phyloP scores from a whole-genome alignment of 2,113 vertebrate species.

The Piliocolobus tephrosceles region DNA sequence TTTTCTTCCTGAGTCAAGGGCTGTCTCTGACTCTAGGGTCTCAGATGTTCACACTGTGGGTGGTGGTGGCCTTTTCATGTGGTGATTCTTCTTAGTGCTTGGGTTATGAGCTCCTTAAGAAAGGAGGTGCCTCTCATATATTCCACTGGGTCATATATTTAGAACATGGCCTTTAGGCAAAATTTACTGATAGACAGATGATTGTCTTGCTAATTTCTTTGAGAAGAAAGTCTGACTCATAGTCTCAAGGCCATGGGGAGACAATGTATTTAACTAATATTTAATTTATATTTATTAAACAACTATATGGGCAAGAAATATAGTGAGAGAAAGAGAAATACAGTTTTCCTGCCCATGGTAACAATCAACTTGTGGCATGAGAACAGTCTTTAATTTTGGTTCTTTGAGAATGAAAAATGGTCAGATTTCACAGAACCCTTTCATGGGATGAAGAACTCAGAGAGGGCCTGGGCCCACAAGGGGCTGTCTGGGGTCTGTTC shows the following conservation, averaged over 20 bases:
- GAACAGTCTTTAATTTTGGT: neutral
- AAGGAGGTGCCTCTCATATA: neutral
- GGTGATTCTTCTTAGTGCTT: neutral
- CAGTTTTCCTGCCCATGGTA: neutral
- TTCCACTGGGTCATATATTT: neutral
- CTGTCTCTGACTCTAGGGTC: neutral
- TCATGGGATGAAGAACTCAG: neutral
- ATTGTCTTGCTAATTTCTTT: neutral
- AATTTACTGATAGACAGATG: neutral
- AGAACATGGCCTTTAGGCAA: neutral
- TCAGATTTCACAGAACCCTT: neutral
- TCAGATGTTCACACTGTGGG: neutral
- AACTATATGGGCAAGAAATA: neutral
- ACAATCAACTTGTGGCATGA: neutral
- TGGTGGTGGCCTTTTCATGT: neutral
- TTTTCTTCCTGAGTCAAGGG: neutral
- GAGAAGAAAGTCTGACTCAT: neutral
- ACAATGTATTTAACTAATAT: neutral
- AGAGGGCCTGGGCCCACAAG: neutral
- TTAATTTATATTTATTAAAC: constrained; percentile 15
- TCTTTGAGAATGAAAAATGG: neutral
- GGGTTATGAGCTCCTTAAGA: neutral
- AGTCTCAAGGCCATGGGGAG: neutral
- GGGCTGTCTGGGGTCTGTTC: neutral
- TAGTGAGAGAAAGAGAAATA: neutral